Conservation (phyloP, 2,888 invertebrate species). For the Drosophila rubida region DNA sequence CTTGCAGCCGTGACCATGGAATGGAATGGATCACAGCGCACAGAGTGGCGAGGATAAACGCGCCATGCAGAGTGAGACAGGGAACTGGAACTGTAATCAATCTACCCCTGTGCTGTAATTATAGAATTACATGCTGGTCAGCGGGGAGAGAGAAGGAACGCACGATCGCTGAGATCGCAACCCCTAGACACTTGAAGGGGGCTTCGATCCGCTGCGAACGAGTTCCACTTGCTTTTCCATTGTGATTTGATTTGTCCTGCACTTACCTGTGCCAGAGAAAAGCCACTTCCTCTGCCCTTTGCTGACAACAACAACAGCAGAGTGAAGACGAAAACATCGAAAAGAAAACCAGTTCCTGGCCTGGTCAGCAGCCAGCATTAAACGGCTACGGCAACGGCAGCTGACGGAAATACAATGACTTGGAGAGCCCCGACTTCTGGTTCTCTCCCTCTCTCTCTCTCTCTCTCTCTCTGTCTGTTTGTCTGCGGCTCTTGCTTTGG, state of each 20-base stretch:
- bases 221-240: slow-evolving; percentile 56
- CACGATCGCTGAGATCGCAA: slow-evolving; percentile 37
- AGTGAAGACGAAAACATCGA: slow-evolving; percentile 12
- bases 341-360: slow-evolving; percentile 48
- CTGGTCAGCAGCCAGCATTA: slow-evolving; percentile 22
- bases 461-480: slow-evolving; percentile 4
- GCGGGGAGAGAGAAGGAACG: neutral
- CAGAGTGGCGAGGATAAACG: slow-evolving; percentile 20
- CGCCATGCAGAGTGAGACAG: neutral
- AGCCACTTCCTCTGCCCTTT: slow-evolving; percentile 63
- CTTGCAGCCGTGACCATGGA: slow-evolving; percentile 59
- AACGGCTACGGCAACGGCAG: slow-evolving; percentile 57
- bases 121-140: slow-evolving; percentile 3
- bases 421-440: slow-evolving; percentile 66
- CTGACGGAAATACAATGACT: slow-evolving; percentile 78
- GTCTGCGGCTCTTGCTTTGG: neutral
- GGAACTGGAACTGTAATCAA: slow-evolving; percentile 41
- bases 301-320: slow-evolving; percentile 33
- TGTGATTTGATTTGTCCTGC: slow-evolving; percentile 14
- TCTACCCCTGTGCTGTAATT: slow-evolving; percentile 51
- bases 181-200: slow-evolving; percentile 16
- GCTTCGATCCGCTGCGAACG: slow-evolving; percentile 31
- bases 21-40: slow-evolving; percentile 38
- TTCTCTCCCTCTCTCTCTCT: slow-evolving; percentile 33
- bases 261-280: slow-evolving; percentile 51